These are phyloP conservation scores for Platyrinchus mystaceus DNA, from an alignment of 2,797 vertebrate species.

Conservation along the genomic window DNA sequence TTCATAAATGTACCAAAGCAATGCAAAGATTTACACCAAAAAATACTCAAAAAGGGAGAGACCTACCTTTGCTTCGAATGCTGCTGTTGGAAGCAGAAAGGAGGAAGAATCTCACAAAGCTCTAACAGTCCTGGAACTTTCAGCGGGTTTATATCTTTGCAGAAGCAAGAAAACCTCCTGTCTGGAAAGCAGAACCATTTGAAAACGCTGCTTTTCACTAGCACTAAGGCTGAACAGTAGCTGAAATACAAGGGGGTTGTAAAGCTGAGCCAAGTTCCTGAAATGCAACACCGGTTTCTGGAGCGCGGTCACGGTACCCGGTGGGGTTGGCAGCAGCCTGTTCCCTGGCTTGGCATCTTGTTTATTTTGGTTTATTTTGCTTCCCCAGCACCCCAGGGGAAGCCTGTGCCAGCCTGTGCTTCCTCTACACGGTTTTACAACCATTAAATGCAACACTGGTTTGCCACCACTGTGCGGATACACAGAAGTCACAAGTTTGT, in stretches of 20 bases:
- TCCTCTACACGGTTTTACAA: not conserved
- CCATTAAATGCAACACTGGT: too few species aligned
- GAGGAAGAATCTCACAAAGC: not conserved
- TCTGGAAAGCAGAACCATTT: not conserved
- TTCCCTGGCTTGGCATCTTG: not conserved
- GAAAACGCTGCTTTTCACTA: not conserved
- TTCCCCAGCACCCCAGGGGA: not conserved
- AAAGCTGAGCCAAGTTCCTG: not conserved
- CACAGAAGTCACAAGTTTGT: rapidly evolving
- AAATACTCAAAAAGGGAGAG: not conserved
- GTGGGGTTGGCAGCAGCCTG: not conserved
- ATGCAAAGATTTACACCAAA: not conserved
- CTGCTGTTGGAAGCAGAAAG: not conserved
- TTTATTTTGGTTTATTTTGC: not conserved
- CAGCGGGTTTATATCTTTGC: not conserved
- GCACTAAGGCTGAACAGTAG: not conserved
- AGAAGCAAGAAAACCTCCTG: not conserved
- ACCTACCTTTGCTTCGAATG: not conserved
- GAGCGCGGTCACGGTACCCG: not conserved
- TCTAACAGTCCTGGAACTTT: not conserved
- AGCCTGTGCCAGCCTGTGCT: not conserved
- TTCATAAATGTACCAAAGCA: not conserved
- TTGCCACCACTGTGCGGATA: not conserved
- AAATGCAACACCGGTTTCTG: not conserved
- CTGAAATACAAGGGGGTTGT: not conserved